Percentiles rank a stretch among this genome's conserved stretches.
Evolutionary conservation across 2,888 invertebrate genomes (phyloP).

Genomic region (Oxytorus armatus): DNA sequence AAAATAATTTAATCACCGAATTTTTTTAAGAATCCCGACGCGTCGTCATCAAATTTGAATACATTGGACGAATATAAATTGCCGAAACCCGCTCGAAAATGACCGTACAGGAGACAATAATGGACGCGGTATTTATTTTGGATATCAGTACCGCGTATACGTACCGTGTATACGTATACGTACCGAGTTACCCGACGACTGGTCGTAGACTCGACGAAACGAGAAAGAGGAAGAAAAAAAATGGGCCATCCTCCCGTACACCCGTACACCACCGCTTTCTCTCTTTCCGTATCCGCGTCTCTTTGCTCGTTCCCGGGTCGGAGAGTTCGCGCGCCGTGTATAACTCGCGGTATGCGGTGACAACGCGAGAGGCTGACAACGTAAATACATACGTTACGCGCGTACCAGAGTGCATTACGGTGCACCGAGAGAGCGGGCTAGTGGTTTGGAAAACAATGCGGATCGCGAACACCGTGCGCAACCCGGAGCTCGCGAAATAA

Average conservation of each 20-base stretch:
- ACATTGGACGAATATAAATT: too few species aligned
- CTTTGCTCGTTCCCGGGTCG: conserved; percentile 26
- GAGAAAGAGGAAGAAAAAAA: too few species aligned
- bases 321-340: conserved; percentile 20
- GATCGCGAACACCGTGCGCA: conserved; percentile 58
- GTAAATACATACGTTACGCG: conserved; percentile 41
- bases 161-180: too few species aligned
- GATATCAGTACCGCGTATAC: too few species aligned
- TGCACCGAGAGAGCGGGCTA: conserved; percentile 58
- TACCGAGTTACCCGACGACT: too few species aligned
- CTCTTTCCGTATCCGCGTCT: conserved; percentile 22
- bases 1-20: not conserved
- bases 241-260: not conserved
- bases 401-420: conserved; percentile 61
- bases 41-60: not conserved
- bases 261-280: conserved; percentile 32
- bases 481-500: conserved; percentile 51
- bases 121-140: too few species aligned
- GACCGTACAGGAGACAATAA: too few species aligned
- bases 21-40: not conserved
- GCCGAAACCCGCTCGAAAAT: too few species aligned
- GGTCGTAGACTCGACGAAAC: too few species aligned
- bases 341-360: conserved; percentile 27
- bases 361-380: conserved; percentile 53
- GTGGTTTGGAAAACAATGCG: conserved; percentile 74